Evolutionary conservation across 2,797 vertebrate species (phyloP), one percentile per base, ranked within the genome.

Genomic region (Spizella passerina): DNA sequence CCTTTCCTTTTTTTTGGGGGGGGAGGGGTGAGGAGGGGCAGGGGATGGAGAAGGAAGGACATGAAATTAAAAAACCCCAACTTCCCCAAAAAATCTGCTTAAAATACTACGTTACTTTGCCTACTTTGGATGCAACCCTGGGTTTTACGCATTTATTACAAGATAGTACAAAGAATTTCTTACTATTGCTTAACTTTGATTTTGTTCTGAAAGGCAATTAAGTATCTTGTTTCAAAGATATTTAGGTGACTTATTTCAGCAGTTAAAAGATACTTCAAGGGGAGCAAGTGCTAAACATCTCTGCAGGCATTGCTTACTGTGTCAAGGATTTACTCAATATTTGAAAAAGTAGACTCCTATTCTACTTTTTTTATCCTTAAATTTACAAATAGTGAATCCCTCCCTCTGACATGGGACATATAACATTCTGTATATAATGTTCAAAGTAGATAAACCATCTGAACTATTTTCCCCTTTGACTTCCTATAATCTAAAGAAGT

Each of bases 381-480:
- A 60, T 85, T 50, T 57, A 82, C 17, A 64, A 90, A 49, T 6
- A 57, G 19, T 23, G 57, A 82, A 88, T 46, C 34, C 10, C 10
- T 88, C 43, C 24, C 38, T 71, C 41, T 87, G 49, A 68, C 32
- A 55, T 7, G 7, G 21, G 43, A 41, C 17, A 21, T 26, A 26
- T 2, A 64, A 24, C 9, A 30, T 41, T 82, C 38, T 78, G 19
- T 75, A 65, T 12, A 59, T 38, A 89, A 85, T 7, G 9, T 23
- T 85, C 15, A 32, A 80, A 34, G 50, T 5, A 85, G 32, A 85
- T 75, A 94, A 85, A 85, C n/a, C 53, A 75, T 69, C 46, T 8
- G 2, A 96, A 93, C 50, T 85, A 17, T 96, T 78, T 95, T 93
- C 82, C 72, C 6, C 79, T 78, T 79, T 85, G 50, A 80, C 39